Conservation (phyloP, 2,797 vertebrate species). For the Mormyrops attenuatus region DNA sequence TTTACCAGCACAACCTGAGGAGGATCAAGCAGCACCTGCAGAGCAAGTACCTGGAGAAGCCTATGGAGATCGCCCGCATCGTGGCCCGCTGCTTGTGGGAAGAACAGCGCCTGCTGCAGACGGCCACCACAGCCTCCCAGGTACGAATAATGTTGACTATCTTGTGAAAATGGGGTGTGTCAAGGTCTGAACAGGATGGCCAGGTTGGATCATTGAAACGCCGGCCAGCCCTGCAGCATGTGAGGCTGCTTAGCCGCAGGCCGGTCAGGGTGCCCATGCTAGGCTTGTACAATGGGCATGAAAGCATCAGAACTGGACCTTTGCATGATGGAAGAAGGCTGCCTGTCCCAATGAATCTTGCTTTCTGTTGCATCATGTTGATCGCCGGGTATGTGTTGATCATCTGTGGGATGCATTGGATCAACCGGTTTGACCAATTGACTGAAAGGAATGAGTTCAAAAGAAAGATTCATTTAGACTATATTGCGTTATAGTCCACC, state of each 20-base stretch:
- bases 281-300: too few species aligned
- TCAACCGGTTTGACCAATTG: too few species aligned
- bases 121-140: slow-evolving; percentile 84
- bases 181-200: neutral
- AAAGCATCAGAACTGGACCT: too few species aligned
- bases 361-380: too few species aligned
- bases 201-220: neutral
- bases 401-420: too few species aligned
- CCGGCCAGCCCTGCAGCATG: neutral
- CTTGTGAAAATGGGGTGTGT: neutral
- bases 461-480: neutral
- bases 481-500: too few species aligned
- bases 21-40: slow-evolving; percentile 97
- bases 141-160: slow-evolving; percentile 32
- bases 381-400: too few species aligned
- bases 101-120: slow-evolving; percentile 87
- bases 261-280: neutral
- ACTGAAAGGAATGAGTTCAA: neutral
- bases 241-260: neutral
- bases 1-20: slow-evolving; percentile 96
- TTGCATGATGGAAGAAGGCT: too few species aligned
- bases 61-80: slow-evolving; percentile 94
- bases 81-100: slow-evolving; percentile 96
- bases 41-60: slow-evolving; percentile 96
- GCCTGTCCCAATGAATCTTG: too few species aligned